Evolutionary conservation across 2,888 invertebrate genomes (phyloP).

Genomic region (Drosophila tanythrix): DNA sequence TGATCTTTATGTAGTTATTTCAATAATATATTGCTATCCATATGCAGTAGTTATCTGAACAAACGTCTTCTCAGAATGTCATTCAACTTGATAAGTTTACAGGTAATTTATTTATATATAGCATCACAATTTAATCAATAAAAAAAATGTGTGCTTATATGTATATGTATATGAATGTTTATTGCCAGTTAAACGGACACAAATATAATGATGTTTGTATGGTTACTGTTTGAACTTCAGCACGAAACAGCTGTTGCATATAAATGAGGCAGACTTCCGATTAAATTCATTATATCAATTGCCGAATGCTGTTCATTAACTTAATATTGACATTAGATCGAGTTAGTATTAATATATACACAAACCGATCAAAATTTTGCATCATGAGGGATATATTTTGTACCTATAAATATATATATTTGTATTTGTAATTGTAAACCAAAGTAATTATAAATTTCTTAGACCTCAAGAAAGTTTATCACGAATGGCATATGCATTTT

Average conservation of each 20-base stretch:
- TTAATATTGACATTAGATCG: not conserved
- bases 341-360: not conserved
- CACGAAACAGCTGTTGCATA: conserved; percentile 9
- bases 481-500: not conserved
- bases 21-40: not conserved
- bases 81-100: not conserved
- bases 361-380: not conserved
- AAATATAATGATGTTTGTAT: conserved; percentile 1
- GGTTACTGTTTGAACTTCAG: conserved; percentile 4
- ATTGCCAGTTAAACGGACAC: not conserved
- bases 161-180: not conserved
- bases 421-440: not conserved
- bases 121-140: not conserved
- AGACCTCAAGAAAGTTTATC: not conserved
- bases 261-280: not conserved
- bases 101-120: not conserved
- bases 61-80: not conserved
- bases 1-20: not conserved
- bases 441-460: not conserved
- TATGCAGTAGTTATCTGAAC: not conserved
- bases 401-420: not conserved
- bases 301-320: not conserved
- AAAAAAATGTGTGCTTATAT: not conserved
- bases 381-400: not conserved
- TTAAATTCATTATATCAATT: not conserved